These are phyloP conservation scores for Imbricaverruca yamaguchii DNA, from an alignment of 2,888 invertebrate species.

Conservation along the genomic window DNA sequence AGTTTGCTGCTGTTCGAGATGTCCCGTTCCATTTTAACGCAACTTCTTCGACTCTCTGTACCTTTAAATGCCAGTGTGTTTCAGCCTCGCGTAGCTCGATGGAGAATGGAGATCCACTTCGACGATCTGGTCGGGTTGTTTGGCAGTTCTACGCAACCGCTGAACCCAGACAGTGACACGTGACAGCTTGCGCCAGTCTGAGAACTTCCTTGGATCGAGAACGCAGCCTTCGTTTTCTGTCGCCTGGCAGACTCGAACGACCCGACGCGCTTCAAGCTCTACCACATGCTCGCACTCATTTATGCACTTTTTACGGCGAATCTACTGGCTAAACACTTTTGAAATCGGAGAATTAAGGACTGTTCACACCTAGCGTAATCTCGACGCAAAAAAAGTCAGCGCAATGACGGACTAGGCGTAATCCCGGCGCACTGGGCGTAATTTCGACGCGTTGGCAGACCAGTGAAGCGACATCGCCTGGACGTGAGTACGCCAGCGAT, in stretches of 20 bases:
- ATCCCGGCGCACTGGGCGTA: too few species aligned
- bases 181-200: not conserved
- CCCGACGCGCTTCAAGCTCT: not conserved
- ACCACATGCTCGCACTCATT: not conserved
- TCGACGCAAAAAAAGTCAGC: too few species aligned
- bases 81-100: not conserved
- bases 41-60: not conserved
- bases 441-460: too few species aligned
- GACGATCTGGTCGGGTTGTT: not conserved
- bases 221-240: not conserved
- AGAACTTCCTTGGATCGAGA: not conserved
- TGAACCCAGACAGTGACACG: not conserved
- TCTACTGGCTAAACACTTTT: too few species aligned
- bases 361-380: too few species aligned
- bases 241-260: not conserved
- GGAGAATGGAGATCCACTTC: not conserved
- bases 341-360: too few species aligned
- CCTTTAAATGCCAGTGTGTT: not conserved
- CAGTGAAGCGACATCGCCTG: too few species aligned
- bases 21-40: not conserved
- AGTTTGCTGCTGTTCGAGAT: not conserved
- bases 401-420: too few species aligned
- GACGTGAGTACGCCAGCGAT: too few species aligned
- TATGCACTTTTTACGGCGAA: too few species aligned
- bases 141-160: not conserved